Evolutionary conservation across 2,888 invertebrate genomes (phyloP).

Genomic region (Torymus tubicola): DNA sequence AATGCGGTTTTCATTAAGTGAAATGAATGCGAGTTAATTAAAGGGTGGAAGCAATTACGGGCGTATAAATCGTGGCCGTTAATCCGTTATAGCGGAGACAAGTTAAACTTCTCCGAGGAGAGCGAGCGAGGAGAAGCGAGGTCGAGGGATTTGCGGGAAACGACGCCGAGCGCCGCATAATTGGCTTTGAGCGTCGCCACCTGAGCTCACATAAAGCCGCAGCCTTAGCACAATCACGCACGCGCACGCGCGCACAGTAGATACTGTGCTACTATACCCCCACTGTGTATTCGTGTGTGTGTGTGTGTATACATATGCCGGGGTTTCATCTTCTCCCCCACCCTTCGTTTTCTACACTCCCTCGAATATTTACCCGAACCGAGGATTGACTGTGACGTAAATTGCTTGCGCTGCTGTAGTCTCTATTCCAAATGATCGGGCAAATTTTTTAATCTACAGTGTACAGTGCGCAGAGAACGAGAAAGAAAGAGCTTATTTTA

Average conservation of each 20-base stretch:
- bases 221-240: constrained; percentile 60
- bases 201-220: constrained; percentile 70
- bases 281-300: neutral
- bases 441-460: constrained; percentile 26
- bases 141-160: constrained; percentile 69
- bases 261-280: neutral
- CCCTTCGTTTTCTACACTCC: constrained; percentile 19
- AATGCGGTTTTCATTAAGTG: constrained; percentile 71
- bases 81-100: constrained; percentile 76
- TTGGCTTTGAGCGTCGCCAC: constrained; percentile 76
- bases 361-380: constrained; percentile 36
- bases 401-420: no score
- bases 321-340: neutral
- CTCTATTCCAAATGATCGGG: constrained; percentile 24
- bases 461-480: neutral
- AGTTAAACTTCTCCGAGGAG: constrained; percentile 68
- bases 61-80: constrained; percentile 74
- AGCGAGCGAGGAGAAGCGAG: neutral
- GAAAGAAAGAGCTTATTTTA: neutral
- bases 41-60: constrained; percentile 73
- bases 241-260: neutral
- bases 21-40: constrained; percentile 76
- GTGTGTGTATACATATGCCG: neutral
- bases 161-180: constrained; percentile 73
- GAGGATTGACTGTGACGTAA: no score